Percentiles rank a stretch among this genome's conserved stretches.
These are phyloP conservation scores for Cirrhinus molitorella DNA, from an alignment of 2,797 vertebrate species.

Conservation along the genomic window DNA sequence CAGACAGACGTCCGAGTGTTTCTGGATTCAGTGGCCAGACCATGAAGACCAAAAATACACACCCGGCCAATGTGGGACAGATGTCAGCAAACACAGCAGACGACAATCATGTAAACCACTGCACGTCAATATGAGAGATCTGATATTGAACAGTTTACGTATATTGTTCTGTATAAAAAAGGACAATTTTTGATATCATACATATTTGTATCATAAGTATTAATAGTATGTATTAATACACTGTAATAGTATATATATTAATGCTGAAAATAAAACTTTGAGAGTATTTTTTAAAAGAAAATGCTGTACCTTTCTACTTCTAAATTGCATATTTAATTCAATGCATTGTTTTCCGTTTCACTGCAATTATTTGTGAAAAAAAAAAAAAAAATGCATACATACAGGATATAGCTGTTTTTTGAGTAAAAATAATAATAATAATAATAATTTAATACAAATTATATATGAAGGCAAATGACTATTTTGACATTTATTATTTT, in stretches of 20 bases:
- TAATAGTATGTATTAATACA: background rate
- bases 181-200: too few species aligned
- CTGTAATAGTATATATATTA: background rate
- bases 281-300: background rate
- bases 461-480: too few species aligned
- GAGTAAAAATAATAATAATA: too few species aligned
- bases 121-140: constrained; percentile 5
- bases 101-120: constrained; percentile 31
- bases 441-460: too few species aligned
- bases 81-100: constrained; percentile 43
- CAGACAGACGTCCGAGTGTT: constrained; percentile 45
- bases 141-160: background rate
- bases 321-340: background rate
- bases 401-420: background rate
- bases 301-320: background rate
- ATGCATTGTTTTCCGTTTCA: background rate
- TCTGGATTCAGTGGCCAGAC: constrained; percentile 54
- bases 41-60: constrained; percentile 56
- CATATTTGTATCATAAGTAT: too few species aligned
- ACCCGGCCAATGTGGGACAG: constrained; percentile 32
- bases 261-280: background rate
- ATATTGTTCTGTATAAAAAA: background rate
- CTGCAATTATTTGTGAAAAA: background rate
- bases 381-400: background rate
- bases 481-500: too few species aligned